Conservation (phyloP, 2,888 invertebrate genomes). For the Elysia crispata region DNA sequence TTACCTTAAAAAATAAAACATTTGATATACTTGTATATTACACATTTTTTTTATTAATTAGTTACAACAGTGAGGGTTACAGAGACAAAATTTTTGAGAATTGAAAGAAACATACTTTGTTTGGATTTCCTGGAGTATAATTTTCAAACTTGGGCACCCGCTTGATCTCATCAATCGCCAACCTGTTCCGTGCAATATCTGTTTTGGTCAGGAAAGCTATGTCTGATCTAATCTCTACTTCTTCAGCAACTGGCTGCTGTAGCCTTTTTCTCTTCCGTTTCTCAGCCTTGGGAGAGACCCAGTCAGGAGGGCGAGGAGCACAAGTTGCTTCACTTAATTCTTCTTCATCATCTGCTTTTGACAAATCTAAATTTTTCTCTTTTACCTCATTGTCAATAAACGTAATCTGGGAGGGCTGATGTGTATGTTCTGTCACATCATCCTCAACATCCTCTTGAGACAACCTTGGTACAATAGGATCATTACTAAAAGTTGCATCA, state of each 20-base stretch:
- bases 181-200: slow-evolving; percentile 61
- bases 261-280: not conserved
- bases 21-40: no score
- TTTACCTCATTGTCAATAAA: not conserved
- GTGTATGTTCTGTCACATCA: not conserved
- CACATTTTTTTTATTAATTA: no score
- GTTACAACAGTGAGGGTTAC: not conserved
- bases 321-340: no score
- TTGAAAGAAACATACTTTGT: slow-evolving; percentile 60
- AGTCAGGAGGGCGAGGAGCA: no score
- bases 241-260: not conserved
- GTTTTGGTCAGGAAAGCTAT: slow-evolving; percentile 56
- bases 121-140: slow-evolving; percentile 65
- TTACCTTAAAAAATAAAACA: not conserved
- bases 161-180: slow-evolving; percentile 64
- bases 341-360: not conserved
- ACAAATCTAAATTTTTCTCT: not conserved
- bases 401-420: not conserved
- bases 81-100: not conserved
- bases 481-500: no score
- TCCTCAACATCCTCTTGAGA: not conserved
- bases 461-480: not conserved
- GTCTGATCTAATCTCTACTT: not conserved
- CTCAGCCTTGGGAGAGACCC: not conserved
- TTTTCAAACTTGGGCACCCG: slow-evolving; percentile 66